Conservation (phyloP, 1,140 invertebrate species). For the Brachionus rubens region DNA sequence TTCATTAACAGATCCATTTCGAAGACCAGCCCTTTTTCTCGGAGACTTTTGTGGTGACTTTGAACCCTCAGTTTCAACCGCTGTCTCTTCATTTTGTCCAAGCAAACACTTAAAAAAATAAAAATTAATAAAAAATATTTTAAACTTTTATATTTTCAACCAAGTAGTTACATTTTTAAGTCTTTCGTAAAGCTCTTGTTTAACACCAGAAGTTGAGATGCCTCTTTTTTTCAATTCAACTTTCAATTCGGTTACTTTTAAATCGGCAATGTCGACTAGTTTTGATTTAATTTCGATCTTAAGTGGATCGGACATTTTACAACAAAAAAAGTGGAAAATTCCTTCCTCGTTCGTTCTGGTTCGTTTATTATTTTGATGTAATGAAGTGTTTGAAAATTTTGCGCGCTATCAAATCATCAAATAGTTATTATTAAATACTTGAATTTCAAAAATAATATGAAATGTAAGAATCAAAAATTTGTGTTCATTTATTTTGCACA, state of each 20-base stretch:
- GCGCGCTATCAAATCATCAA: too few relatives aligned
- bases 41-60: constrained; percentile 5
- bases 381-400: too few relatives aligned
- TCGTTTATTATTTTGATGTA: too few relatives aligned
- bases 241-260: constrained; percentile 31
- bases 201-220: constrained; percentile 16
- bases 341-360: too few relatives aligned
- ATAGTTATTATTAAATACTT: too few relatives aligned
- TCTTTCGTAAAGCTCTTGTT: constrained; percentile 38
- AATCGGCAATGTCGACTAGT: constrained; percentile 1
- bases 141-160: background rate
- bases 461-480: too few relatives aligned
- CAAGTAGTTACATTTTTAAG: constrained; percentile 31
- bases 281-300: constrained; percentile 29
- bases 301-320: constrained; percentile 1
- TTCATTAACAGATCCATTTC: background rate
- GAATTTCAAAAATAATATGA: too few relatives aligned
- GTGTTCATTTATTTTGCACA: too few relatives aligned
- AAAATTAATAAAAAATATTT: background rate
- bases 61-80: background rate
- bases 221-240: constrained; percentile 40
- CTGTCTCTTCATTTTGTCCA: background rate
- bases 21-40: background rate
- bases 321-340: too few relatives aligned
- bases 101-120: background rate